These are phyloP conservation scores for Dorcus hopei DNA, from an alignment of 2,888 invertebrate genomes.

Conservation along the genomic window DNA sequence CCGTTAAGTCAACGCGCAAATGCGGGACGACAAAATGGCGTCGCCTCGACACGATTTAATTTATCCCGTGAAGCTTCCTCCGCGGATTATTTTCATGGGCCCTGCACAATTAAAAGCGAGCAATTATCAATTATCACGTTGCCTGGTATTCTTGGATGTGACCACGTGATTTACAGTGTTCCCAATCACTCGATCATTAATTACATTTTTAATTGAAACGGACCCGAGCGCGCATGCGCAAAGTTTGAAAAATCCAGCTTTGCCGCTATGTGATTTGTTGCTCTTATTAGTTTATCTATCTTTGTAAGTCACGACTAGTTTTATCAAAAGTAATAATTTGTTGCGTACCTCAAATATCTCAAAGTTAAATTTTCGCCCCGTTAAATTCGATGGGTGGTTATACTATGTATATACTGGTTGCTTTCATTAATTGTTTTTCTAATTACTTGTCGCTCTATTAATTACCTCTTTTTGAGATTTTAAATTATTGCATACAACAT, in stretches of 20 bases:
- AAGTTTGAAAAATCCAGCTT: background rate
- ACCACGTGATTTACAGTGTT: background rate
- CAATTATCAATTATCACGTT: background rate
- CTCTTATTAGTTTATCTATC: too few relatives aligned
- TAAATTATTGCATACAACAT: too few relatives aligned
- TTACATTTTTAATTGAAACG: background rate
- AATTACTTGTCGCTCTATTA: too few relatives aligned
- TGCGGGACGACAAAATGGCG: conserved; percentile 13
- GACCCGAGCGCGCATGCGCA: background rate
- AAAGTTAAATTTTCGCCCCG: too few relatives aligned
- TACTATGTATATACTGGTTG: too few relatives aligned
- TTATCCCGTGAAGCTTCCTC: background rate
- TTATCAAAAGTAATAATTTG: too few relatives aligned
- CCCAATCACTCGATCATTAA: background rate
- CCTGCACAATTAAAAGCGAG: background rate
- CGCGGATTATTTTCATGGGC: background rate
- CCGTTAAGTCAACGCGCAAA: conserved; percentile 13
- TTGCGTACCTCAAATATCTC: too few relatives aligned
- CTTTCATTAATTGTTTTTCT: too few relatives aligned
- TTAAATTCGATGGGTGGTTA: too few relatives aligned
- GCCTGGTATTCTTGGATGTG: background rate
- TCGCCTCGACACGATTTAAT: background rate
- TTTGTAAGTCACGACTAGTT: too few relatives aligned
- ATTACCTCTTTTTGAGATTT: too few relatives aligned
- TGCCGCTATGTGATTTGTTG: background rate